Evolutionary conservation across 2,113 vertebrate species (phyloP).

Genomic region (Patagioenas fasciata): DNA sequence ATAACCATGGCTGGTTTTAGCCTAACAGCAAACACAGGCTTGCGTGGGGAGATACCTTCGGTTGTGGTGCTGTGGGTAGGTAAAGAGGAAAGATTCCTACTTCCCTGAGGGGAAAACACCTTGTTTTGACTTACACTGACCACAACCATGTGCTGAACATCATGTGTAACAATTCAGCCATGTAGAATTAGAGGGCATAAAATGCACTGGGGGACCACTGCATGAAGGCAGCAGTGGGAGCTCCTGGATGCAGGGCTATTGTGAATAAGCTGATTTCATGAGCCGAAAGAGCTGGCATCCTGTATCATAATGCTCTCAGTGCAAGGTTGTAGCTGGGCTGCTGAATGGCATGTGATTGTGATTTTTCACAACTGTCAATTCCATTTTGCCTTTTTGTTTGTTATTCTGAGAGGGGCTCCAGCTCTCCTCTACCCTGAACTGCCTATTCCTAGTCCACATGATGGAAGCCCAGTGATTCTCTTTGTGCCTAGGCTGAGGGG

Average conservation of each 20-base stretch:
- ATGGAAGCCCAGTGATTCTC: fast-evolving
- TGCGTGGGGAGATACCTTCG: not conserved
- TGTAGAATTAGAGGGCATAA: not conserved
- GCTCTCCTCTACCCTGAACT: not conserved
- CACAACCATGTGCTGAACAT: not conserved
- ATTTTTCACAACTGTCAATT: not conserved
- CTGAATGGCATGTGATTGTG: not conserved
- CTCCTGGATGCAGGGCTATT: not conserved
- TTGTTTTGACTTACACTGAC: not conserved
- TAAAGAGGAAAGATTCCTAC: not conserved
- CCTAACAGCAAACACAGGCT: not conserved
- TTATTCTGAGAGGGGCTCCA: not conserved
- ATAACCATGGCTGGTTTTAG: not conserved
- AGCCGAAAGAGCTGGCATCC: not conserved
- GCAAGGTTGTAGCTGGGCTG: not conserved
- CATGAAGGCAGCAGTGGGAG: fast-evolving
- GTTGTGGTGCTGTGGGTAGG: not conserved
- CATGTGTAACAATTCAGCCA: not conserved
- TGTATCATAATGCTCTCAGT: fast-evolving
- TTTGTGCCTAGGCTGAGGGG: not conserved
- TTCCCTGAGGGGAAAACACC: not conserved
- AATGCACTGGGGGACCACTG: not conserved
- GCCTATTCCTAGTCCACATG: not conserved
- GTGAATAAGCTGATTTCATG: not conserved
- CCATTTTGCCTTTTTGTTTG: not conserved